Conservation (phyloP, 2,888 invertebrate genomes). For the Campoletis raptor region DNA sequence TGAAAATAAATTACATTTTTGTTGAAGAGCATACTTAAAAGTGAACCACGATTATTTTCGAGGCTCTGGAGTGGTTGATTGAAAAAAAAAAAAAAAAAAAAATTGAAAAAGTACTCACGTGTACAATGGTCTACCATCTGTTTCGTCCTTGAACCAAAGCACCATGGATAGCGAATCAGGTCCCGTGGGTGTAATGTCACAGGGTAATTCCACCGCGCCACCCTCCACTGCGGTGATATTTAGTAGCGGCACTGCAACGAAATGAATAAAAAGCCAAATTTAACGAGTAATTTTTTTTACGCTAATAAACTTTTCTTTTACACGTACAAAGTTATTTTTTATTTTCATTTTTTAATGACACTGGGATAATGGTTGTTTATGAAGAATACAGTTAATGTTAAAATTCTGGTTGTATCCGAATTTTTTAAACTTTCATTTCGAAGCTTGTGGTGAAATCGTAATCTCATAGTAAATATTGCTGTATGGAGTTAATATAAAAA, state of each 20-base stretch:
- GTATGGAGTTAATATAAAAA: not conserved
- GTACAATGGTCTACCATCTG: conserved; percentile 92
- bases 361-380: not conserved
- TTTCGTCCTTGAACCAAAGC: conserved; percentile 95
- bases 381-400: not conserved
- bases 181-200: conserved; percentile 93
- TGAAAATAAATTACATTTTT: not conserved
- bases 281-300: conserved; percentile 10
- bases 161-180: conserved; percentile 96
- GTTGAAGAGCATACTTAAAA: not conserved
- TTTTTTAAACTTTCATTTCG: not conserved
- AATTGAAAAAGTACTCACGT: conserved; percentile 87
- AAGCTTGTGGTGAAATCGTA: not conserved
- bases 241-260: conserved; percentile 89
- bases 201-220: conserved; percentile 94
- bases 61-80: not conserved
- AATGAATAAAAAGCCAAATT: conserved; percentile 31
- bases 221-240: conserved; percentile 95
- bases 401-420: not conserved
- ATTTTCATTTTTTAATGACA: not conserved
- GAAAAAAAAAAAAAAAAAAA: conserved; percentile 19
- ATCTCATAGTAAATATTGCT: not conserved
- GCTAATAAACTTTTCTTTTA: not conserved
- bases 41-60: not conserved
- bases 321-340: not conserved